Base-by-base conservation (phyloP, 2,113 vertebrate genomes). In the Colius striatus region DNA sequence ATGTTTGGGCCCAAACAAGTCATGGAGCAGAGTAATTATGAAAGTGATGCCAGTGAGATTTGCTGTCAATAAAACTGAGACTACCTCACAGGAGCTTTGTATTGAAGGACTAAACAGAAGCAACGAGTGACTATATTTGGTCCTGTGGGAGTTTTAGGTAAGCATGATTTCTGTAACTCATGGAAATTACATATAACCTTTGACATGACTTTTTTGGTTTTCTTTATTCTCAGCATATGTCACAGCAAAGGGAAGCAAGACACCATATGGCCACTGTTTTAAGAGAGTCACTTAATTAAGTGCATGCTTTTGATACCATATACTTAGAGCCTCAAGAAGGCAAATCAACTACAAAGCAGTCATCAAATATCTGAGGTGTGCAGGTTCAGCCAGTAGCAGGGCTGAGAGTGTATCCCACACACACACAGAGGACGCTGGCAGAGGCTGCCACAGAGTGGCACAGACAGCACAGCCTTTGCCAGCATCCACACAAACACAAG, bases 61-160 rank as follows among this genome's bases (percentile, higher is more conserved):
- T 55, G 21, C 26, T 63, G 54, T 41, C 30, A 13, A 12, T 93
- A 82, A 94, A 79, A 90, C 16, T 53, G 57, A 93, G 83, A 89
- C 18, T 87, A 45, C 36, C 29, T 21, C 34, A 66, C 2, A 80
- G 87, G 34, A 92, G 43, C 30, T 92, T 76, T 84, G 74, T 66
- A 94, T 96, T 89, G 86, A 92, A 76, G 83, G 55, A 63, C 74
- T 62, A 93, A 92, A 84, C 47, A 89, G 81, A 89, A 20, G 85
- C 70, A 91, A 77, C 80, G 88, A 96, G 61, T 90, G 90, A 92
- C 74, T 87, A 51, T 57, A 51, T 41, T 92, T 62, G n/a, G 54
- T 79, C 73, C 70, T 93, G 63, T 25, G 38, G 67, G 84, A 89
- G 41, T 73, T 95, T 89, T 66, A 78, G 67, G 65, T 81, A 85